Evolutionary conservation across 1,140 invertebrate genomes (phyloP), one percentile per base, ranked within the genome.

Genomic region (Aphaenogaster floridana): DNA sequence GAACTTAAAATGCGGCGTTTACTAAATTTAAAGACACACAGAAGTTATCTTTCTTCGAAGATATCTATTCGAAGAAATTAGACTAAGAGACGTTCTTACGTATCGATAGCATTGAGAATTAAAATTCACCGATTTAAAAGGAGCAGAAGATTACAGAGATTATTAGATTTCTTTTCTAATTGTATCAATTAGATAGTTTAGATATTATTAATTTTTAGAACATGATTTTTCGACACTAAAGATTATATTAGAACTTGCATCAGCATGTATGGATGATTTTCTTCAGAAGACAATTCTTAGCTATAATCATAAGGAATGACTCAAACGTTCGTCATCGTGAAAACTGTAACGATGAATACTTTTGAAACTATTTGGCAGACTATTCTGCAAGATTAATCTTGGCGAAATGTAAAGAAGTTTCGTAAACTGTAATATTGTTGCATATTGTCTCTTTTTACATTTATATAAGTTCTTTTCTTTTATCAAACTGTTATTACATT

Each of bases 311-410:
- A 77, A 39, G 39, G 7, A 42, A 59, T 77, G 28, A 45, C 21
- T 61, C 7, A 36, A 79, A 21, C 5, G n/a, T 80, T 69, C 42
- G 36, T 80, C 78, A 69, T 68, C 63, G 13, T n/a, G 34, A 45
- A 52, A 48, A 69, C 4, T 52, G n/a, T 39, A 52, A 17, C 28
- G 13, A 52, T 69, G 63, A 68, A 80, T 68, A 80, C 4, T 39
- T 80, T 64, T 15, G 13, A 80, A 80, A 80, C 45, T 80, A 80
- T 80, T 68, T 80, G 61, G 61, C 61, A 68, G 34, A 68, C 45
- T 28, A 3, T 9, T 63, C 13, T 36, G 21, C 17, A 17, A 34
- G 17, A 63, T 36, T 64, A 68, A 52, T 68, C 17, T 52, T 21
- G 17, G 7, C 42, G n/a, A 80, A 28, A 36, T 45, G 54, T 21